phyloP scores from a whole-genome alignment of 2,797 vertebrate genomes.

The Mormyrops attenuatus region DNA sequence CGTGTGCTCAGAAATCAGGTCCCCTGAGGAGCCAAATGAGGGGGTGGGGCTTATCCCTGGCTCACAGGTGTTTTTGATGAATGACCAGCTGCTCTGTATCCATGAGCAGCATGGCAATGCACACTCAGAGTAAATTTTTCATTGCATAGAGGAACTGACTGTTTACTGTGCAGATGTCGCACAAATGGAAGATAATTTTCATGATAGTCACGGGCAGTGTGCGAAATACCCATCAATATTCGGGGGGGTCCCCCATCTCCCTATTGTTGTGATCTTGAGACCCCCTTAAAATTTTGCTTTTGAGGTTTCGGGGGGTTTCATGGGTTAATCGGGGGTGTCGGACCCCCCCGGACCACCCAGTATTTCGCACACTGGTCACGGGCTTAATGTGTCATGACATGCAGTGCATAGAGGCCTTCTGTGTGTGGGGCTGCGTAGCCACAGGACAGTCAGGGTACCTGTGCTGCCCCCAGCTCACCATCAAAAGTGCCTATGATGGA shows the following conservation, averaged over 20 bases:
- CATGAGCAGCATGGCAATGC: not conserved
- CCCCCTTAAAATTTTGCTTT: no score
- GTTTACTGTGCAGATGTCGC: not conserved
- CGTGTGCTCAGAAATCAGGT: not conserved
- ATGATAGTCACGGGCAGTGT: not conserved
- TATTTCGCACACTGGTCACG: not conserved
- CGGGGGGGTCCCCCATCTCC: no score
- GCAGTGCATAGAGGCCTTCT: not conserved
- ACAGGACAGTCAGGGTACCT: no score
- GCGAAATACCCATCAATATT: no score
- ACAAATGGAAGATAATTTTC: not conserved
- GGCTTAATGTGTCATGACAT: not conserved
- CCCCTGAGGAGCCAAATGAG: not conserved
- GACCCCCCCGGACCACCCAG: no score
- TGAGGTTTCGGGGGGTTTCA: no score
- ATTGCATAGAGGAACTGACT: not conserved
- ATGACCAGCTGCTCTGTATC: not conserved
- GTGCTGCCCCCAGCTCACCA: not conserved
- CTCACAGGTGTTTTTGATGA: not conserved
- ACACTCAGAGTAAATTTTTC: not conserved
- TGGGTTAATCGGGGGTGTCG: no score
- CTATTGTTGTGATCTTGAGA: no score
- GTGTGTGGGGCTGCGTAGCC: no score
- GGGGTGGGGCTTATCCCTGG: not conserved
- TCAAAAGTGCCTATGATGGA: not conserved